Conservation (phyloP, 2,888 invertebrate genomes). For the Pelosia muscerda region DNA sequence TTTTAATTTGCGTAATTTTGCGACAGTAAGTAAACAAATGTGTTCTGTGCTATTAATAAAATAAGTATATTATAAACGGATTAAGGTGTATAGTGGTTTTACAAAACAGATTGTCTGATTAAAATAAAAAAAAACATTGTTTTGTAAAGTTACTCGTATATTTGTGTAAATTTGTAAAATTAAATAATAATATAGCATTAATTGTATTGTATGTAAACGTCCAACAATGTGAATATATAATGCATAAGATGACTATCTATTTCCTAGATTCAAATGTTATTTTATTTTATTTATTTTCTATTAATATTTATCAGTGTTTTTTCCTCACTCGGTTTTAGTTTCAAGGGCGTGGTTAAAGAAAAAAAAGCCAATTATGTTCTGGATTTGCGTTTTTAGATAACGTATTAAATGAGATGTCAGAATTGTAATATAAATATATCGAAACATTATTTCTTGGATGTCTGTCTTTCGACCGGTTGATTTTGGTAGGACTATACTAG, state of each 20-base stretch:
- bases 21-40: neutral
- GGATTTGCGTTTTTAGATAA: neutral
- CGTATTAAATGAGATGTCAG: no score
- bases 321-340: neutral
- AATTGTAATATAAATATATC: no score
- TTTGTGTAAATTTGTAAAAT: neutral
- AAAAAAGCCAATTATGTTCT: neutral
- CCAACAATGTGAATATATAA: neutral
- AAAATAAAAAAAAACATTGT: neutral
- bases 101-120: neutral
- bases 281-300: neutral
- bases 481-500: no score
- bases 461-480: no score
- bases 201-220: slow-evolving; percentile 5
- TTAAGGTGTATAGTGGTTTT: neutral
- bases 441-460: no score
- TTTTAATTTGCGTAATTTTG: neutral
- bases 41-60: neutral
- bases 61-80: neutral
- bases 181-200: neutral
- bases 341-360: neutral
- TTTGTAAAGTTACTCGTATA: neutral
- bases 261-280: neutral
- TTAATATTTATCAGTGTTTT: neutral
- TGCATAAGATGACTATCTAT: neutral